Conservation (phyloP, 1,140 invertebrate species). For the Orius laevigatus region DNA sequence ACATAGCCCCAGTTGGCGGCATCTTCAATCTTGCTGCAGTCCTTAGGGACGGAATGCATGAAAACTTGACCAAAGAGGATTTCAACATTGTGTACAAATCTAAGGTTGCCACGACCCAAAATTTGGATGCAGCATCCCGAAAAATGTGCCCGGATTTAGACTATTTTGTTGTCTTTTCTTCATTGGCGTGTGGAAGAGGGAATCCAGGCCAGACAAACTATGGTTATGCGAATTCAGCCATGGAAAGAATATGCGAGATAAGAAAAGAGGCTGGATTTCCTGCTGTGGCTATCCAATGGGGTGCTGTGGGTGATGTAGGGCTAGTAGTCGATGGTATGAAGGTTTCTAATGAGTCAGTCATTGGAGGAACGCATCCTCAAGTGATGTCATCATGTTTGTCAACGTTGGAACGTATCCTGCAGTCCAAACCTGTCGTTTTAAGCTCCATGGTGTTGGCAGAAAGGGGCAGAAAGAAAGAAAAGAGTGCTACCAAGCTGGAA, state of each 20-base stretch:
- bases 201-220: constrained; percentile 93
- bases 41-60: constrained; percentile 72
- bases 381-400: constrained; percentile 73
- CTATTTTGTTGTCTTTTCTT: constrained; percentile 89
- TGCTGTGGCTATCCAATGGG: constrained; percentile 87
- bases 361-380: constrained; percentile 86
- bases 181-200: constrained; percentile 82
- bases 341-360: constrained; percentile 64
- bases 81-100: constrained; percentile 60
- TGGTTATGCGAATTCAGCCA: constrained; percentile 85
- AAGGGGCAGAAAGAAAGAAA: constrained; percentile 39
- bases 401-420: constrained; percentile 70
- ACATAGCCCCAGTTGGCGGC: constrained; percentile 70
- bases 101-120: constrained; percentile 59
- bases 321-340: constrained; percentile 74
- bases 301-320: constrained; percentile 92
- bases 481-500: constrained; percentile 33
- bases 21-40: constrained; percentile 86
- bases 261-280: constrained; percentile 64
- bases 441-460: constrained; percentile 64
- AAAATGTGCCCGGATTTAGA: constrained; percentile 59
- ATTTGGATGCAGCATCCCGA: constrained; percentile 57
- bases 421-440: constrained; percentile 55
- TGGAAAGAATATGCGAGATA: constrained; percentile 85
- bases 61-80: constrained; percentile 67